Percentiles rank a stretch among this genome's conserved stretches.
phyloP scores from a whole-genome alignment of 2,797 vertebrate species.

The Brotogeris chrysoptera region DNA sequence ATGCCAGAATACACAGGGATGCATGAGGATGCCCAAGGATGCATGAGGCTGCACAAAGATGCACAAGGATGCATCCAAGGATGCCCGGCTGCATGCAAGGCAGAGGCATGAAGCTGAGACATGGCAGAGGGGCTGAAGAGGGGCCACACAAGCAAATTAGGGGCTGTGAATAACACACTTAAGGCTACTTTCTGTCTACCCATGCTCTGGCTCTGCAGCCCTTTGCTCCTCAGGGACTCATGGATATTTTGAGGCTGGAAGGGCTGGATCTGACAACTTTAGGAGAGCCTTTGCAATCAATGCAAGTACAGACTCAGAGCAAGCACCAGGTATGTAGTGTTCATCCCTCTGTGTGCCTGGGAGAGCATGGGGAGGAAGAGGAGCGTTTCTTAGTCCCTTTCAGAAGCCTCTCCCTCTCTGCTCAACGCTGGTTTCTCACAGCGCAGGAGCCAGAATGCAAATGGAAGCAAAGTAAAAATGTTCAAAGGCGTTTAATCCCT shows the following conservation, averaged over 20 bases:
- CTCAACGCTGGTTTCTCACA: background rate
- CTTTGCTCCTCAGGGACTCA: background rate
- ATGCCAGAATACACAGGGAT: rapidly evolving
- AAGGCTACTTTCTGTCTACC: background rate
- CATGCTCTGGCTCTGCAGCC: background rate
- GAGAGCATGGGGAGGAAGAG: background rate
- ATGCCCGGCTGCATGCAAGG: background rate
- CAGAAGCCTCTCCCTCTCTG: background rate
- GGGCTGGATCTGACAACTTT: background rate
- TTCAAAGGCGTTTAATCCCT: background rate
- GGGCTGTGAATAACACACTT: background rate
- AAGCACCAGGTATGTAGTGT: rapidly evolving
- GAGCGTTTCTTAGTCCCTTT: background rate
- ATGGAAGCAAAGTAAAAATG: background rate
- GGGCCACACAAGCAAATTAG: too few relatives aligned
- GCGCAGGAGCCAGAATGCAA: background rate
- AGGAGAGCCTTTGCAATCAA: background rate
- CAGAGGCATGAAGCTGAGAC: rapidly evolving
- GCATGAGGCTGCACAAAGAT: background rate
- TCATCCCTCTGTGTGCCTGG: background rate
- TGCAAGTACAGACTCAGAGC: background rate
- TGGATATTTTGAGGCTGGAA: background rate
- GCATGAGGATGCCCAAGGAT: background rate
- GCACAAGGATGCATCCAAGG: background rate
- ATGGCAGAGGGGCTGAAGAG: background rate